A percentile compares a stretch with the other conserved stretches of the same genome.
Evolutionary conservation across 2,888 invertebrate species (phyloP).

Genomic region (Brenthis daphne): DNA sequence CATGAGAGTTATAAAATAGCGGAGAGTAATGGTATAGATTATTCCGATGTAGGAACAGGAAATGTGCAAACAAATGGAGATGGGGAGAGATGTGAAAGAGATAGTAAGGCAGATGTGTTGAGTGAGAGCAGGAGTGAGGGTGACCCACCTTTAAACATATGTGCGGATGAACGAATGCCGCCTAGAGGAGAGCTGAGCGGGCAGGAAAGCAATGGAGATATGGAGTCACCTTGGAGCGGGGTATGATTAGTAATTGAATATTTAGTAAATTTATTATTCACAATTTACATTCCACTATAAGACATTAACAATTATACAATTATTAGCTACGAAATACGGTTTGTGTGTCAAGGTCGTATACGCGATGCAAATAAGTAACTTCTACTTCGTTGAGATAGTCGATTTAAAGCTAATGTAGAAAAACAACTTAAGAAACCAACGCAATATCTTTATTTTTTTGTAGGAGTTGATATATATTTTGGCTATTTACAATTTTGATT

Average conservation of each 20-base stretch:
- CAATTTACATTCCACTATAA: constrained; percentile 27
- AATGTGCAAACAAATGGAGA: constrained; percentile 48
- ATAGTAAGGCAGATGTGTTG: constrained; percentile 69
- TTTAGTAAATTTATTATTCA: constrained; percentile 21
- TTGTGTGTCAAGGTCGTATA: constrained; percentile 39
- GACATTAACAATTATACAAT: constrained; percentile 34
- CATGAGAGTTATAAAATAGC: constrained; percentile 76
- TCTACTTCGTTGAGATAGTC: constrained; percentile 27
- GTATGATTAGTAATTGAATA: constrained; percentile 65
- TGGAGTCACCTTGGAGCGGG: constrained; percentile 89
- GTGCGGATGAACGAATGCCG: constrained; percentile 93
- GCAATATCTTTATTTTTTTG: not conserved
- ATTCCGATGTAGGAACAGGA: constrained; percentile 55
- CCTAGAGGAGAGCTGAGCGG: constrained; percentile 93
- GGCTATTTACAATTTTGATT: not conserved
- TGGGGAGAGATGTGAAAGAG: constrained; percentile 54
- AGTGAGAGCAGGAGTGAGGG: constrained; percentile 64
- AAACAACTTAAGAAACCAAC: constrained; percentile 9
- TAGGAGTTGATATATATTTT: constrained; percentile 2
- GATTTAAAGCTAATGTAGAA: constrained; percentile 17
- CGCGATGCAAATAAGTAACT: constrained; percentile 33
- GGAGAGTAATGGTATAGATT: constrained; percentile 62
- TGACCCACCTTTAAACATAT: constrained; percentile 84
- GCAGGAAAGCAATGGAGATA: constrained; percentile 92
- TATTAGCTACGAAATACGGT: constrained; percentile 38